Percentiles rank a stretch among this genome's conserved stretches.
Conservation (phyloP, 2,113 vertebrate genomes). For the Carlito syrichta region DNA sequence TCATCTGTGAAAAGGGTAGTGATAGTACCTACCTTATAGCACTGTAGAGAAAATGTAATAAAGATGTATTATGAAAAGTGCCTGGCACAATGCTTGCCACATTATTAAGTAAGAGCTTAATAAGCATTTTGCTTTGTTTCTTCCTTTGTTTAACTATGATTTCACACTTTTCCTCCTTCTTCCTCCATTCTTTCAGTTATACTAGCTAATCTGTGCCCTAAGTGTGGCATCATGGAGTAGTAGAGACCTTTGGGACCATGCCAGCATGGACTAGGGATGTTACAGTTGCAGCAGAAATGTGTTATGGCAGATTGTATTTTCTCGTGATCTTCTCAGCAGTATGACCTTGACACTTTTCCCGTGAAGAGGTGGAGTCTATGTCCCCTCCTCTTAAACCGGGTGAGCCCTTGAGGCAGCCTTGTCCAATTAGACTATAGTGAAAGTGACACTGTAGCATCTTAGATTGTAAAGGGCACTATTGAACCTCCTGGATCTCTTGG, state of each 20-base stretch:
- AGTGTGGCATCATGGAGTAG: neutral
- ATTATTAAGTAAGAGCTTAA: neutral
- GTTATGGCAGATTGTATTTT: neutral
- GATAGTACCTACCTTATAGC: neutral
- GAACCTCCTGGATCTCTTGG: neutral
- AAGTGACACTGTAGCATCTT: neutral
- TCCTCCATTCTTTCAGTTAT: neutral
- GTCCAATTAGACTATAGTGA: neutral
- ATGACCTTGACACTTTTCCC: neutral
- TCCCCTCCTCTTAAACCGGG: neutral
- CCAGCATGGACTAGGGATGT: neutral
- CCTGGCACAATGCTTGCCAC: neutral
- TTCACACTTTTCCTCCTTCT: neutral
- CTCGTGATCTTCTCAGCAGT: neutral
- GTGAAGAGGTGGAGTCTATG: neutral
- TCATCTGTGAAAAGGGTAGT: neutral
- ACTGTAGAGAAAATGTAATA: neutral
- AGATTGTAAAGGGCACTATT: neutral
- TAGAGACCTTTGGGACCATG: neutral
- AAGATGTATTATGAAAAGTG: neutral
- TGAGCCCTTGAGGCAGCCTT: neutral
- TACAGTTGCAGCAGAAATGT: neutral
- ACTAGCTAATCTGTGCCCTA: neutral
- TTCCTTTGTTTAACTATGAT: neutral
- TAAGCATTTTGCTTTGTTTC: neutral